These are phyloP conservation scores for Thunnus maccoyii DNA, from an alignment of 2,113 vertebrate genomes.

Conservation along the genomic window DNA sequence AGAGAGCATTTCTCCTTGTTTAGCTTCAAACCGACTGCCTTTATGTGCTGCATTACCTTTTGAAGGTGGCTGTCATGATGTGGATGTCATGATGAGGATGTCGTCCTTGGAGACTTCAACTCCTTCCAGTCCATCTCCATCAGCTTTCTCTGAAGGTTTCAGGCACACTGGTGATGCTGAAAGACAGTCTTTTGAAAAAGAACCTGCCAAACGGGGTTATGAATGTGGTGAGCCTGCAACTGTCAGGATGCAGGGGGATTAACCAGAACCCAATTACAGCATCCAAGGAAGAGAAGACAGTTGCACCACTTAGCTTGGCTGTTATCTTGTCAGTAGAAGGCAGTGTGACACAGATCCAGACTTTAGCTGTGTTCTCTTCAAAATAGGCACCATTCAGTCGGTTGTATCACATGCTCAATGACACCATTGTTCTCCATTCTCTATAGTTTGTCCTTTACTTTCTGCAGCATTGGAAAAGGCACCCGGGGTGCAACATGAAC, in stretches of 20 bases:
- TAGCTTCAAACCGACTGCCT: background rate
- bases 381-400: slow-evolving; percentile 11
- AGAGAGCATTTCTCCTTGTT: slow-evolving; percentile 7
- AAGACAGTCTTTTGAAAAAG: slow-evolving; percentile 9
- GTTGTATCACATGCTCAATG: background rate
- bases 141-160: slow-evolving; percentile 11
- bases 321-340: slow-evolving; percentile 1
- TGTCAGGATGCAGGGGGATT: background rate
- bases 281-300: slow-evolving; percentile 5
- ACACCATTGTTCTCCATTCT: slow-evolving; percentile 6
- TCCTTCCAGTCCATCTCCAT: background rate
- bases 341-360: background rate
- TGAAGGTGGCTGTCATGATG: background rate
- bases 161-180: background rate
- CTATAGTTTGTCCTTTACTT: background rate
- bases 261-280: background rate
- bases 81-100: slow-evolving; percentile 4
- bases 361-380: background rate
- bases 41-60: background rate
- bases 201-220: slow-evolving; percentile 4
- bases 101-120: slow-evolving; percentile 4
- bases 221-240: slow-evolving; percentile 1
- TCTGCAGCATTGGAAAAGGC: background rate
- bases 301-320: background rate
- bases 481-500: background rate